Evolutionary conservation across 1,140 invertebrate species (phyloP).

Genomic region (Zeugodacus cucurbitae): DNA sequence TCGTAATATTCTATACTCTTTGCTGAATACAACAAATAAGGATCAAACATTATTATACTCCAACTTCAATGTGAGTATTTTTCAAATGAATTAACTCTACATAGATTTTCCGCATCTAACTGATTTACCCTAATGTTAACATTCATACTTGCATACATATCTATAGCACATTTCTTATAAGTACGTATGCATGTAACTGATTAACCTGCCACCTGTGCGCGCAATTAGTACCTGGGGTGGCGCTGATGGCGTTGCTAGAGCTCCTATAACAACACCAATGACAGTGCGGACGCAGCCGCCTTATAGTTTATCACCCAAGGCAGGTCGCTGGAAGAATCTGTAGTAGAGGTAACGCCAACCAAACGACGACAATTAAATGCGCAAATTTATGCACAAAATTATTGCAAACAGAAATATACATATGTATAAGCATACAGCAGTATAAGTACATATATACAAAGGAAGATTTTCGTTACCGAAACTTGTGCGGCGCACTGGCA

Average conservation of each 20-base stretch:
- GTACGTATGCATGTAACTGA: not conserved
- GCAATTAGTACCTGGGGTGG: slow-evolving; percentile 1
- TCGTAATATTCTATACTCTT: too few species aligned
- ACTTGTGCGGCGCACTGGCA: not conserved
- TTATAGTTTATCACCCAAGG: not conserved
- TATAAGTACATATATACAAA: not conserved
- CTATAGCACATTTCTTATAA: not conserved
- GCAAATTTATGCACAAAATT: slow-evolving; percentile 23
- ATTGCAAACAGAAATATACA: not conserved
- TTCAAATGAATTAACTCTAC: too few species aligned
- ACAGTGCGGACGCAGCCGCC: not conserved
- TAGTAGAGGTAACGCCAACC: not conserved
- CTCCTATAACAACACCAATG: not conserved
- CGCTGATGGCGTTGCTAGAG: not conserved
- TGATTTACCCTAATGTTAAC: not conserved
- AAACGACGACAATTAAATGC: slow-evolving; percentile 29
- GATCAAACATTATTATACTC: too few species aligned
- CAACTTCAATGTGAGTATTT: too few species aligned
- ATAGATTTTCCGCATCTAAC: not conserved
- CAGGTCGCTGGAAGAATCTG: not conserved
- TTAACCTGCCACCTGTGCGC: slow-evolving; percentile 27
- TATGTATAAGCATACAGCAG: too few species aligned
- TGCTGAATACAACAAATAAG: too few species aligned
- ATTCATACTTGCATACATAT: not conserved
- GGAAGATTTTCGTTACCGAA: not conserved